Percentiles rank a stretch among this genome's conserved stretches.
Evolutionary conservation across 2,113 vertebrate species (phyloP).

Genomic region (Panthera tigris): DNA sequence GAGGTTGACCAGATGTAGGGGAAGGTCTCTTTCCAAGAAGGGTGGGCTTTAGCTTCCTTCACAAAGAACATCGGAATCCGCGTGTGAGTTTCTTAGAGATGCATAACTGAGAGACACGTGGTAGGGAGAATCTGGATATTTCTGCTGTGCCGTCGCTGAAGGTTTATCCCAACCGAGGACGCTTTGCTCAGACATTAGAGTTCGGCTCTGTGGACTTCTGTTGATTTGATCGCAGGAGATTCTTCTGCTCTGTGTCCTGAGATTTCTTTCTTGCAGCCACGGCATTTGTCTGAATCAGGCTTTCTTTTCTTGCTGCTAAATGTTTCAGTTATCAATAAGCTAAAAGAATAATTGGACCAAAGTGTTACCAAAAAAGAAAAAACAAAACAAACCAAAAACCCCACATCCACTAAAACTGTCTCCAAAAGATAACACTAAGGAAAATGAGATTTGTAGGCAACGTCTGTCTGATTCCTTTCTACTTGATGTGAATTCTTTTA

Average conservation of each 20-base stretch:
- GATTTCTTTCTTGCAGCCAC: background rate
- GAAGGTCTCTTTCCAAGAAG: background rate
- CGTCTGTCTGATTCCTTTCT: background rate
- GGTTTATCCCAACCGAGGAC: background rate
- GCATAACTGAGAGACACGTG: background rate
- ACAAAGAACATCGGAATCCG: background rate
- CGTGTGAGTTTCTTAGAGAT: background rate
- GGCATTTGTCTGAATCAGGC: background rate
- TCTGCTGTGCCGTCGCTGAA: rapidly evolving
- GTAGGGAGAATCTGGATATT: background rate
- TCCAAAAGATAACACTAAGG: background rate
- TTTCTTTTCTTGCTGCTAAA: background rate
- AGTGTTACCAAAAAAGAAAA: background rate
- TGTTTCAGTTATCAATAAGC: background rate
- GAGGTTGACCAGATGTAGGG: background rate
- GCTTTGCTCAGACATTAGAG: background rate
- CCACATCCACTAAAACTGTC: background rate
- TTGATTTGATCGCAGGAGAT: background rate
- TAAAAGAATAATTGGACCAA: conserved; percentile 3
- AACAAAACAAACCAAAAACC: background rate
- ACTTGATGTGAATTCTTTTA: background rate
- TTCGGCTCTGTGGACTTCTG: background rate
- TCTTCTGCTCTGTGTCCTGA: background rate
- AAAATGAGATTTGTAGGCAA: background rate
- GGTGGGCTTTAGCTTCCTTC: background rate